phyloP scores from a whole-genome alignment of 2,888 invertebrate species.

The Drosophila neonasuta region DNA sequence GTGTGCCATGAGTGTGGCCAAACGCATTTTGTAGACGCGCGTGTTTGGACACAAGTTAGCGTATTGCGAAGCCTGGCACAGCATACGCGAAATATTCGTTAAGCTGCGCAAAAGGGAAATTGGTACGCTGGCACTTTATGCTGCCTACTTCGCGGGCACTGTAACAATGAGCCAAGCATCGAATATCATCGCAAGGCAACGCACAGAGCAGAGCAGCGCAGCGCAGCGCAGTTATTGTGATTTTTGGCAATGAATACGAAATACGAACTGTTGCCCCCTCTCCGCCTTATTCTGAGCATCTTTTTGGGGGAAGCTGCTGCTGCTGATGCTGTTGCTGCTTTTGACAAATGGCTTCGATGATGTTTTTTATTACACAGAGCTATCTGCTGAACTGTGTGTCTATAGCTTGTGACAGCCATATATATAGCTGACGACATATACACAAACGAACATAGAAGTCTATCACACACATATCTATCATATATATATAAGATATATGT shows the following conservation, averaged over 20 bases:
- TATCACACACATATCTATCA: slow-evolving; percentile 17
- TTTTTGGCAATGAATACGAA: slow-evolving; percentile 76
- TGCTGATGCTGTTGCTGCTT: slow-evolving; percentile 60
- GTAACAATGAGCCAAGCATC: slow-evolving; percentile 50
- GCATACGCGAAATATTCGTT: slow-evolving; percentile 1
- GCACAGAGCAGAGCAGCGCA: slow-evolving; percentile 21
- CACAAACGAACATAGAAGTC: background rate
- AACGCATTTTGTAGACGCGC: slow-evolving; percentile 67
- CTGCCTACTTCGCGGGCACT: slow-evolving; percentile 58
- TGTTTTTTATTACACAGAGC: slow-evolving; percentile 72
- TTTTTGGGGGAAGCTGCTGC: slow-evolving; percentile 8
- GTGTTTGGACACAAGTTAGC: slow-evolving; percentile 72
- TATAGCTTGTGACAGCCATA: slow-evolving; percentile 50
- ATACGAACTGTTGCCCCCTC: slow-evolving; percentile 44
- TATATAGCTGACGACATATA: slow-evolving; percentile 21
- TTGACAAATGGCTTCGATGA: slow-evolving; percentile 76
- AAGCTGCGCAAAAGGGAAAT: slow-evolving; percentile 36
- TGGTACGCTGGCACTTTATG: slow-evolving; percentile 45
- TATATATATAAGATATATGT: slow-evolving; percentile 34
- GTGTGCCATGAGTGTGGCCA: slow-evolving; percentile 23
- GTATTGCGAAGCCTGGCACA: slow-evolving; percentile 35
- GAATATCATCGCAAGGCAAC: slow-evolving; percentile 25
- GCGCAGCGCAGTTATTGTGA: slow-evolving; percentile 63
- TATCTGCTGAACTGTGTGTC: slow-evolving; percentile 55
- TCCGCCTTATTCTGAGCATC: too few species aligned